A percentile compares a stretch with the other conserved stretches of the same genome.
phyloP scores from a whole-genome alignment of 2,888 invertebrate species.

The Lasioglossum pauxillum region DNA sequence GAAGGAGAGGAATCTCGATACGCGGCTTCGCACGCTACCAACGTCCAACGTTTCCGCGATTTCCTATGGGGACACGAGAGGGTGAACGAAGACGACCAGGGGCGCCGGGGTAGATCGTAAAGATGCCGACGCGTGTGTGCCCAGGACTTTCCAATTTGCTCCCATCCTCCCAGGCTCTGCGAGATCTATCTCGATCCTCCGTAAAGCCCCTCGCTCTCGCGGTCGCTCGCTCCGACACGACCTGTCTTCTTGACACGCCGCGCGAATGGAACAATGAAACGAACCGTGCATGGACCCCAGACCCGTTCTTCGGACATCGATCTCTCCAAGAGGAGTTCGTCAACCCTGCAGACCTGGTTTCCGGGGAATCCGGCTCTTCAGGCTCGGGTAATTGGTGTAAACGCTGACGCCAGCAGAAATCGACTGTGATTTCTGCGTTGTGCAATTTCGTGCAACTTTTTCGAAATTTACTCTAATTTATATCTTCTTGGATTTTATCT shows the following conservation, averaged over 20 bases:
- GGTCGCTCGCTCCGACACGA: background rate
- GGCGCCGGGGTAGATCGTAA: constrained; percentile 30
- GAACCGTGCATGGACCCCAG: background rate
- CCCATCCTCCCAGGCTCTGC: constrained; percentile 10
- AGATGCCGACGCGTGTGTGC: constrained; percentile 22
- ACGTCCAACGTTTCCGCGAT: background rate
- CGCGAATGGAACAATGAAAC: constrained; percentile 13
- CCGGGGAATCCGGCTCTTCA: background rate
- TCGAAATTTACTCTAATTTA: background rate
- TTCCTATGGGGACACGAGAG: background rate
- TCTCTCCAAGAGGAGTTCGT: background rate
- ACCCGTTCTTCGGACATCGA: constrained; percentile 1
- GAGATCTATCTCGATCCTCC: background rate
- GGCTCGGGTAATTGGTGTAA: background rate
- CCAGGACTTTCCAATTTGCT: constrained; percentile 58
- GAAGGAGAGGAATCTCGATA: constrained; percentile 24
- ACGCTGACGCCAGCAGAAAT: background rate
- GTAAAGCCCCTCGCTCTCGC: background rate
- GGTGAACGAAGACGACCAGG: background rate
- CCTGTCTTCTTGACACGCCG: constrained; percentile 6
- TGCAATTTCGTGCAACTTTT: background rate
- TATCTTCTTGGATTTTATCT: background rate
- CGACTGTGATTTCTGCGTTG: background rate
- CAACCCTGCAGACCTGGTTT: background rate
- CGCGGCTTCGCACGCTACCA: background rate